Base-by-base conservation (phyloP, 2,113 vertebrate species). In the Atherinomorus stipes region DNA sequence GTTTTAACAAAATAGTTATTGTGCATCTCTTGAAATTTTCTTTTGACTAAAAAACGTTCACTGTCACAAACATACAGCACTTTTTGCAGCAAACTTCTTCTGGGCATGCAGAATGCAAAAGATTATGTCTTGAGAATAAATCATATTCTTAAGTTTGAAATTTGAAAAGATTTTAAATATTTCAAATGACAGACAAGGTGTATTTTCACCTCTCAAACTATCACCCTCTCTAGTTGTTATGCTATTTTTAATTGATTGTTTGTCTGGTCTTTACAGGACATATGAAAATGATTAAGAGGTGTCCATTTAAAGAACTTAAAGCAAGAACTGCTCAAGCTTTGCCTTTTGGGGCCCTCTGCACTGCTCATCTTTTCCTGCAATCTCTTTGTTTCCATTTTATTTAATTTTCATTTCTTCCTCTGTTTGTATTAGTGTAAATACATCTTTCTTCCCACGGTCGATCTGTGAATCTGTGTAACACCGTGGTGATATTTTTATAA, bases 281-380 rank as follows among this genome's bases (percentile, higher is more conserved):
- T 90, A 82, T 82, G 67, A 86, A 69, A 95, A 91, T 90, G 94
- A 95, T 87, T 95, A 95, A 92, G 94, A 97, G 91, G 95, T 97
- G 83, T 95, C 95, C 91, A 94, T 96, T 93, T 97, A 96, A 92
- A 92, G 87, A 78, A 77, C 80, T 69, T 84, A 80, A 85, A 81
- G 71, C 79, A 81, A 60, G 74, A 88, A 73, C 64, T 83, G 80
- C 80, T 88, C 73, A 76, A 87, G 74, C 66, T 86, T 87, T 89
- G 90, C 88, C 89, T 93, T 86, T 79, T 80, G 83, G 87, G 70
- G 85, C 31, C 83, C 50, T 82, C 86, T 84, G 78, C 85, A 85
- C 85, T 85, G 77, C 72, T 87, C 74, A 78, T 72, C 74, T 72
- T 83, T 81, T 65, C 69, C 73, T 57, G 34, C 65, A 13, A 69